These are phyloP conservation scores for Cyprinella venusta DNA, from an alignment of 2,797 vertebrate species.

Conservation along the genomic window DNA sequence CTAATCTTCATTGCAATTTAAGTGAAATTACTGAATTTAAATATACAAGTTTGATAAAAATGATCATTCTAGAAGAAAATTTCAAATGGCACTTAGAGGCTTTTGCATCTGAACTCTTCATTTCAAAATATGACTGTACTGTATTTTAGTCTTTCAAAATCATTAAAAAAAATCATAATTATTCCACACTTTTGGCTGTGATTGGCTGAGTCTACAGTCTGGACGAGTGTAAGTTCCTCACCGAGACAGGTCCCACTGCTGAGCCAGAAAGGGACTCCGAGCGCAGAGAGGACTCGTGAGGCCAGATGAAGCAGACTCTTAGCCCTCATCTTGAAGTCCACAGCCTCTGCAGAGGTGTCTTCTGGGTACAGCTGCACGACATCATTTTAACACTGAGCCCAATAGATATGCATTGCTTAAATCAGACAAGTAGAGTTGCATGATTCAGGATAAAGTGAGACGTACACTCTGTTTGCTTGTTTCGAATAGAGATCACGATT, in stretches of 20 bases:
- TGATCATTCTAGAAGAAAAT: too few relatives aligned
- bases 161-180: background rate
- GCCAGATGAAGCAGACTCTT: slow-evolving; percentile 87
- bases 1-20: too few relatives aligned
- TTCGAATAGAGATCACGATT: background rate
- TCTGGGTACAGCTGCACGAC: slow-evolving; percentile 84
- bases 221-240: slow-evolving; percentile 55
- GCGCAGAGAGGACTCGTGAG: slow-evolving; percentile 74
- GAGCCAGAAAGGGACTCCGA: slow-evolving; percentile 90
- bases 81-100: too few relatives aligned
- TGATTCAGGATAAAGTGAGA: background rate
- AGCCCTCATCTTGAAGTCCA: slow-evolving; percentile 87
- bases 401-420: background rate
- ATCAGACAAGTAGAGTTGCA: background rate
- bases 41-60: too few relatives aligned
- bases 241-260: slow-evolving; percentile 97
- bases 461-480: fast-evolving
- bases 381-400: background rate
- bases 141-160: background rate
- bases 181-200: background rate
- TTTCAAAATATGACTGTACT: too few relatives aligned
- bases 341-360: slow-evolving; percentile 81
- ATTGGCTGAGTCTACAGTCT: background rate
- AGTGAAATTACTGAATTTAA: too few relatives aligned
- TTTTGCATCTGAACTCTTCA: too few relatives aligned